Percentiles rank a stretch among this genome's conserved stretches.
These are phyloP conservation scores for Silurus glanis DNA, from an alignment of 2,113 vertebrate genomes.

Conservation along the genomic window DNA sequence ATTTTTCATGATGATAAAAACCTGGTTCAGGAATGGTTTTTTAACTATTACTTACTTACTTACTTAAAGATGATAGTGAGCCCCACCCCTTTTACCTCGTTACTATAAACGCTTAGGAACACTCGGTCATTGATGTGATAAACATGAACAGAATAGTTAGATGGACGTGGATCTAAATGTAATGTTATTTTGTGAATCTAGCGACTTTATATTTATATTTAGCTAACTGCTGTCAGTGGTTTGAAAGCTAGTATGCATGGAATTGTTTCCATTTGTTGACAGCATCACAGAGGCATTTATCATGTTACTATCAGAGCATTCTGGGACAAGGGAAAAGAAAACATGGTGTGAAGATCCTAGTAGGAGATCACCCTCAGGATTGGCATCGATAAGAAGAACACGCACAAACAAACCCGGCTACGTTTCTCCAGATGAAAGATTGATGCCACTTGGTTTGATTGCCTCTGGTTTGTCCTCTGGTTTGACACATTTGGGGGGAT, in stretches of 20 bases:
- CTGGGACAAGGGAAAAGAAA: not conserved
- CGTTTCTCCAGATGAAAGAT: slow-evolving; percentile 40
- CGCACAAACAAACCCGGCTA: slow-evolving; percentile 18
- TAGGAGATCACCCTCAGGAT: slow-evolving; percentile 44
- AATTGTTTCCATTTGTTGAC: not conserved
- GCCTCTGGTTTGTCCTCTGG: not conserved
- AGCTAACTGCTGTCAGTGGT: not conserved
- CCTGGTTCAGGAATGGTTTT: not conserved
- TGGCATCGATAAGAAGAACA: slow-evolving; percentile 27
- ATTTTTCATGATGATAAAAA: not conserved
- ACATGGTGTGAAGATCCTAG: not conserved
- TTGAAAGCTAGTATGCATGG: not conserved
- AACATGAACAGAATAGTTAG: not conserved
- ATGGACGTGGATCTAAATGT: not conserved
- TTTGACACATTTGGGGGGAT: too few species aligned
- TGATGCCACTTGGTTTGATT: slow-evolving; percentile 17
- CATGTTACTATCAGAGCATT: not conserved
- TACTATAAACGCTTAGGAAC: not conserved
- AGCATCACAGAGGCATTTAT: not conserved
- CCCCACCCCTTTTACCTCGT: not conserved
- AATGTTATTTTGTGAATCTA: not conserved
- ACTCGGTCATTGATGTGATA: not conserved
- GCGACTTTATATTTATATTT: not conserved
- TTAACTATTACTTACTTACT: too few species aligned
- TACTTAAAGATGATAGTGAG: not conserved